These are phyloP conservation scores for Heteromurus nitidus DNA, from an alignment of 2,888 invertebrate species.

Conservation along the genomic window DNA sequence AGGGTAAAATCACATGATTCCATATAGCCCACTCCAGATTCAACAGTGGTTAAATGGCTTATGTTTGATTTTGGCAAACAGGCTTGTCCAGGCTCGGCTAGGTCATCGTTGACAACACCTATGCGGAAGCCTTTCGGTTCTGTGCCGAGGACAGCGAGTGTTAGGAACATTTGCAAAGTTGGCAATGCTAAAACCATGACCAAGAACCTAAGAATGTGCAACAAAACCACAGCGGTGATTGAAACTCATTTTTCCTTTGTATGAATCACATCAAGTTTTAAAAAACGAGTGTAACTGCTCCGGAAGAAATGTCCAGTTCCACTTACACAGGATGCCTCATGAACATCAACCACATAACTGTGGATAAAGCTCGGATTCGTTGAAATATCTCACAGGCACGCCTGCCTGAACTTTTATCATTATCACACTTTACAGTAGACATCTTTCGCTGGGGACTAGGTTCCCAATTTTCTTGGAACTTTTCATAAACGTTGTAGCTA, in stretches of 20 bases:
- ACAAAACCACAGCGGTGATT: not conserved
- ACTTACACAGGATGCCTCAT: constrained; percentile 47
- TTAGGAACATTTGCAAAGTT: constrained; percentile 42
- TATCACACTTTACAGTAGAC: not conserved
- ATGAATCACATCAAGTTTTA: no score
- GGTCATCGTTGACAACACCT: constrained; percentile 44
- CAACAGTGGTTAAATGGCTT: not conserved
- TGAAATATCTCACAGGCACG: not conserved
- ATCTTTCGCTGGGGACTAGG: constrained; percentile 7
- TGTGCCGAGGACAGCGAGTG: constrained; percentile 45
- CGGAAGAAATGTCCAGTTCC: not conserved
- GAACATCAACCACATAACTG: constrained; percentile 43
- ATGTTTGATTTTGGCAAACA: not conserved
- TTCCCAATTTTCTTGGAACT: constrained; percentile 32
- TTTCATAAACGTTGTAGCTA: constrained; percentile 42
- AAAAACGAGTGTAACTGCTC: no score
- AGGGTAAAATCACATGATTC: constrained; percentile 33
- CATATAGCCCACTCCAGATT: not conserved
- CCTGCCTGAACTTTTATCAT: not conserved
- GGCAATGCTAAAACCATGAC: constrained; percentile 37
- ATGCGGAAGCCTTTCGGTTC: constrained; percentile 39
- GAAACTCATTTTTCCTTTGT: not conserved
- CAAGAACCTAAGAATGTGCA: constrained; percentile 33
- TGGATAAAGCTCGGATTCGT: not conserved
- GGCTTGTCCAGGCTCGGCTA: not conserved